Base-by-base conservation (phyloP, 1,140 invertebrate genomes). In the Pseudomyrmex sp. region DNA sequence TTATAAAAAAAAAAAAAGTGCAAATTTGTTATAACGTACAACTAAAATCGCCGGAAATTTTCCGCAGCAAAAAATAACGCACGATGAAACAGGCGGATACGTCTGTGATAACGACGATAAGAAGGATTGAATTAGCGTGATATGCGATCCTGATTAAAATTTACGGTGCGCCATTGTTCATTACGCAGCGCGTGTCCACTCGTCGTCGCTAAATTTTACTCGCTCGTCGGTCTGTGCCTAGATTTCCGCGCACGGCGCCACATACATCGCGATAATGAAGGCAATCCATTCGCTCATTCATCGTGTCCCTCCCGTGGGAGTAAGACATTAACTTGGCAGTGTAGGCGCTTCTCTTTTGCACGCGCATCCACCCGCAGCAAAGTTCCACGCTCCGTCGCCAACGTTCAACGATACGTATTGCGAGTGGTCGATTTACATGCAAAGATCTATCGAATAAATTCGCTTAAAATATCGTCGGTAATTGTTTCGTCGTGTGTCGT, bases 261-360 rank as follows among this genome's bases (percentile, higher is more conserved):
- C 87, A 82, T 86, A 84, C 61, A 89, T 89, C 87, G 75, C 20
- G 62, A 59, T 89, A 86, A 89, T 82, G 80, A 89, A 89, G 74
- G 68, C 79, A 87, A 89, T 89, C 79, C 84, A 86, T 86, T 84
- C 77, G 76, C 63, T 85, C 88, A 89, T 86, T 89, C 84, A 84
- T 18, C 88, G 61, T 85, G 87, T 86, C 88, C 66, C 46, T 56
- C 74, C 85, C 79, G 87, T 88, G 76, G 87, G 87, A 88, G 87
- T 88, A 74, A 85, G 86, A 88, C 69, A 83, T 88, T 88, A 88
- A 82, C 46, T 54, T 23, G 52, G 35, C 76, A 70, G 26, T 18
- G 87, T 89, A 85, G 88, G 88, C 79, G 85, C 73, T 35, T 35
- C 69, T 88, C 82, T 88, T 87, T 88, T 75, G 15, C 77, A 54